phyloP scores from a whole-genome alignment of 2,113 vertebrate genomes.

The Ctenomys sociabilis region DNA sequence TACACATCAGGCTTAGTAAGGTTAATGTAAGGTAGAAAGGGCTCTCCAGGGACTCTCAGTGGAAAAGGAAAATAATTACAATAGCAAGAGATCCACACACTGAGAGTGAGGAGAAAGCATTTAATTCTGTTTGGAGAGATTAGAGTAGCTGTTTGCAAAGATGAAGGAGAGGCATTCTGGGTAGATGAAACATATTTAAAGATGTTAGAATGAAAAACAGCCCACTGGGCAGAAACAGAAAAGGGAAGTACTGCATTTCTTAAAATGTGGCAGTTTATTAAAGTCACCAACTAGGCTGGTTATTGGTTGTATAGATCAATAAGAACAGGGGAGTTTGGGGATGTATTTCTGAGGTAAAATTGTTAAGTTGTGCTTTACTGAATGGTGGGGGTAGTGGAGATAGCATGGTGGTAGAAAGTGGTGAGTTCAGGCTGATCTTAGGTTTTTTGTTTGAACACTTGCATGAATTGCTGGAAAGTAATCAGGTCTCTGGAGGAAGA shows the following conservation, averaged over 20 bases:
- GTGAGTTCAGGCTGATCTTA: neutral
- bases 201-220: neutral
- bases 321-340: slow-evolving; percentile 8
- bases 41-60: neutral
- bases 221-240: neutral
- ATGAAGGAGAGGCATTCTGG: slow-evolving; percentile 23
- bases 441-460: slow-evolving; percentile 27
- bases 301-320: neutral
- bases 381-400: neutral
- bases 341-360: slow-evolving; percentile 49
- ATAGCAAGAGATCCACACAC: slow-evolving; percentile 20
- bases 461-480: neutral
- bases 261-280: neutral
- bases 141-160: slow-evolving; percentile 51
- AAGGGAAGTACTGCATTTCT: slow-evolving; percentile 14
- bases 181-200: slow-evolving; percentile 15
- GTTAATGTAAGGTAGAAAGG: neutral
- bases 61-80: slow-evolving; percentile 61
- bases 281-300: neutral
- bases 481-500: neutral
- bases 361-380: neutral
- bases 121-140: slow-evolving; percentile 65
- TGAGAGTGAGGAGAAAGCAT: slow-evolving; percentile 53
- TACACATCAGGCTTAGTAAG: neutral
- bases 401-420: neutral